phyloP scores from a whole-genome alignment of 2,888 invertebrate genomes.

The Zaprionus bogoriensis region DNA sequence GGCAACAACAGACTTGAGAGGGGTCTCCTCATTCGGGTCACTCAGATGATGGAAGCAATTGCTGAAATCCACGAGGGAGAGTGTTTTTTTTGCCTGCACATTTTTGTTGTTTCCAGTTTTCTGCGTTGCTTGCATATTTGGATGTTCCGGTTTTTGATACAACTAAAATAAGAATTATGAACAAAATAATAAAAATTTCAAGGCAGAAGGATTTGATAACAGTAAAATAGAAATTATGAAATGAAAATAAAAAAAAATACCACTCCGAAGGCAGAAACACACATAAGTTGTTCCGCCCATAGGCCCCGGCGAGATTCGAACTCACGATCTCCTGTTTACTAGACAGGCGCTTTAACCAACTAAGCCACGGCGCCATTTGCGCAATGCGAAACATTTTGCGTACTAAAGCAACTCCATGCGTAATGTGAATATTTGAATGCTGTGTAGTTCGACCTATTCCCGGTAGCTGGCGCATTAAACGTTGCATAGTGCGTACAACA shows the following conservation, averaged over 20 bases:
- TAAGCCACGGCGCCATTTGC: slow-evolving; percentile 82
- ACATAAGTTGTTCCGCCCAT: neutral
- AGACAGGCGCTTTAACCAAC: slow-evolving; percentile 83
- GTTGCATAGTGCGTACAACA: neutral
- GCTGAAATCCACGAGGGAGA: slow-evolving; percentile 51
- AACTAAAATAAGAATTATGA: neutral
- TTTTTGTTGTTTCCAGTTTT: neutral
- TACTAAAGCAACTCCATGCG: neutral
- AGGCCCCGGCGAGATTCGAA: slow-evolving; percentile 83
- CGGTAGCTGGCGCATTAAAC: slow-evolving; percentile 12
- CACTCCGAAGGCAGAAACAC: neutral
- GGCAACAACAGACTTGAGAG: neutral
- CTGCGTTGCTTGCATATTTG: neutral
- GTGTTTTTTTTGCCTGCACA: neutral
- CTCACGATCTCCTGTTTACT: slow-evolving; percentile 83
- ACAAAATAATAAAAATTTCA: neutral
- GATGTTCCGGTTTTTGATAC: neutral
- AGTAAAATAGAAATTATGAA: neutral
- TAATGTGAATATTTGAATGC: neutral
- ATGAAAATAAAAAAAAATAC: neutral
- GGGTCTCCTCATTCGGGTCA: neutral
- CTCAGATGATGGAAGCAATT: slow-evolving; percentile 53
- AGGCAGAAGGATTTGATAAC: neutral
- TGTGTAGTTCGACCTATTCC: neutral
- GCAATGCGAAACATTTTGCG: accelerated